Evolutionary conservation across 2,113 vertebrate genomes (phyloP).

Genomic region (Ia io): DNA sequence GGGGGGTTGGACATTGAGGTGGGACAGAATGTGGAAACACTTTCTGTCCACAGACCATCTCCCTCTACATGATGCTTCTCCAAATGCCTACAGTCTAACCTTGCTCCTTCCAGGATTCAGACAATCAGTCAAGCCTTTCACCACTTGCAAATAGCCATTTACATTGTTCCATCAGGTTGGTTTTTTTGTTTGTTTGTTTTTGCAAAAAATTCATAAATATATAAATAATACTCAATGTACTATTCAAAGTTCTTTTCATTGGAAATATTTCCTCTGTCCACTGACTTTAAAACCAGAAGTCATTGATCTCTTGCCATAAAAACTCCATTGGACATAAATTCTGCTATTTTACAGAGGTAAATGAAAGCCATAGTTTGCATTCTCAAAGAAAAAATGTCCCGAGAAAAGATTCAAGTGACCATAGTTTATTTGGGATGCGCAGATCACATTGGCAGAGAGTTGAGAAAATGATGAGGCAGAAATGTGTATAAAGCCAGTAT

Average conservation of each 20-base stretch:
- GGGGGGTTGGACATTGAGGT: background rate
- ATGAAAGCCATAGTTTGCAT: background rate
- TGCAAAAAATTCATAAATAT: background rate
- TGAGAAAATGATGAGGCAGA: background rate
- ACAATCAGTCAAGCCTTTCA: background rate
- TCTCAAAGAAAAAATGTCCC: background rate
- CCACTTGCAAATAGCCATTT: background rate
- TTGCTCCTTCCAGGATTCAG: background rate
- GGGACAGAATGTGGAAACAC: background rate
- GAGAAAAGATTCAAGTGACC: background rate
- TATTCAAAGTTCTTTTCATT: background rate
- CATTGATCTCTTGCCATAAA: background rate
- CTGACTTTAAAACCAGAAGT: background rate
- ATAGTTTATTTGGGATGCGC: background rate
- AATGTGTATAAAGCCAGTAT: background rate
- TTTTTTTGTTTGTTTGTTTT: background rate
- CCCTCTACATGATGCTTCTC: background rate
- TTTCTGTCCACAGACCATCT: background rate
- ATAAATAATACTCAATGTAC: background rate
- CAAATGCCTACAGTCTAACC: background rate
- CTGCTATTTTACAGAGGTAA: background rate
- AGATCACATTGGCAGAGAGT: background rate
- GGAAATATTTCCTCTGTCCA: background rate
- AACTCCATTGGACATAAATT: background rate
- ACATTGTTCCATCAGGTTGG: background rate